Percentiles rank a stretch among this genome's conserved stretches.
These are phyloP conservation scores for Meriones unguiculatus DNA, from an alignment of 2,113 vertebrate genomes.

Conservation along the genomic window DNA sequence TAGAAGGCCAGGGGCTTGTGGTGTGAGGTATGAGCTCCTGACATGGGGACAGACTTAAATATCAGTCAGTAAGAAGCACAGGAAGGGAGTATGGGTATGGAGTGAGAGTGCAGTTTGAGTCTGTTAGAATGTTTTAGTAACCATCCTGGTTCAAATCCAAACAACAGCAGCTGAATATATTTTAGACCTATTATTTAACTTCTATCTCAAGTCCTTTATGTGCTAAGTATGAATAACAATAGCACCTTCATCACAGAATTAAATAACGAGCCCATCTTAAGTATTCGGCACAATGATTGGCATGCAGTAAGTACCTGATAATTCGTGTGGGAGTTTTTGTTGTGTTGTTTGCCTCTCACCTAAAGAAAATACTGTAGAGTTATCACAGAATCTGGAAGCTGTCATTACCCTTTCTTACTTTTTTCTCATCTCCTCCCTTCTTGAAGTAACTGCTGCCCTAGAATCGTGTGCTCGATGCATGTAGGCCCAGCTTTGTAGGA, in stretches of 20 bases:
- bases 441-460: not conserved
- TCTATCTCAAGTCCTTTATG: constrained; percentile 15
- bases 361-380: not conserved
- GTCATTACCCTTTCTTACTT: not conserved
- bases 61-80: not conserved
- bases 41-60: not conserved
- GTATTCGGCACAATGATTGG: constrained; percentile 20
- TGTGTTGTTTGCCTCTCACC: not conserved
- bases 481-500: not conserved
- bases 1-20: not conserved
- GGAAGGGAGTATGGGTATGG: not conserved
- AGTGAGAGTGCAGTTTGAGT: not conserved
- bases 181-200: constrained; percentile 3
- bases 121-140: not conserved
- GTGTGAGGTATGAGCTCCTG: not conserved
- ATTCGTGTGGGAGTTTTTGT: not conserved
- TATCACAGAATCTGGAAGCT: not conserved
- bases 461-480: not conserved
- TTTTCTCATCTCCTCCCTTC: not conserved
- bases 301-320: not conserved
- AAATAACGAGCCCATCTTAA: not conserved
- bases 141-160: constrained; percentile 22
- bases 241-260: constrained; percentile 2
- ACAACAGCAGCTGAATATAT: constrained; percentile 30
- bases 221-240: constrained; percentile 30